Evolutionary conservation across 1,140 invertebrate species (phyloP).

Genomic region (Ridgeia piscesae): DNA sequence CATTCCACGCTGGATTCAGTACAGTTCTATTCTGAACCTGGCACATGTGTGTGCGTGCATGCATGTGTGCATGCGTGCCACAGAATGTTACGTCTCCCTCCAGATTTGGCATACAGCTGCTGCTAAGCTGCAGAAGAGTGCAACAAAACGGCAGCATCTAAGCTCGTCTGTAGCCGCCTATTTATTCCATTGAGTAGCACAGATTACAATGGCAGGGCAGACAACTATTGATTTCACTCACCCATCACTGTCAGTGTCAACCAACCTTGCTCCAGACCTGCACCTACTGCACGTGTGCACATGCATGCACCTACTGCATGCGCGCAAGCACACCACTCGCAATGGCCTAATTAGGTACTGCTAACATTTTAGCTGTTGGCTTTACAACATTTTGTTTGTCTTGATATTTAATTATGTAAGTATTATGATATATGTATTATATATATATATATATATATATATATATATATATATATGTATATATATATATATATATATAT

Average conservation of each 20-base stretch:
- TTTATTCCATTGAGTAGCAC: constrained; percentile 5
- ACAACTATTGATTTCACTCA: not conserved
- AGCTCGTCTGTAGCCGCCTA: not conserved
- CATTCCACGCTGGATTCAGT: not conserved
- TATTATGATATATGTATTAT: no score
- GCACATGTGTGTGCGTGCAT: not conserved
- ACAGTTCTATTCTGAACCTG: not conserved
- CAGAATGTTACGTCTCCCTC: not conserved
- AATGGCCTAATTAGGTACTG: no score
- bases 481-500: no score
- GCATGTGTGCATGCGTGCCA: not conserved
- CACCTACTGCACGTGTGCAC: not conserved
- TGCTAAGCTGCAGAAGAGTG: not conserved
- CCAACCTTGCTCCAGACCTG: not conserved
- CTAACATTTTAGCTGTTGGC: no score
- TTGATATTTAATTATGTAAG: no score
- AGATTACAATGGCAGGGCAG: not conserved
- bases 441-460: no score
- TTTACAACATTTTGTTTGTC: no score
- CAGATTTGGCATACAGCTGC: not conserved
- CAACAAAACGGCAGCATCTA: not conserved
- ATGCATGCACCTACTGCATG: not conserved
- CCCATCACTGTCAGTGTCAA: not conserved
- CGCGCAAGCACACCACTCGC: not conserved
- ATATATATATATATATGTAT: no score